Evolutionary conservation across 2,888 invertebrate genomes (phyloP).

Genomic region (Melinaea menophilus): DNA sequence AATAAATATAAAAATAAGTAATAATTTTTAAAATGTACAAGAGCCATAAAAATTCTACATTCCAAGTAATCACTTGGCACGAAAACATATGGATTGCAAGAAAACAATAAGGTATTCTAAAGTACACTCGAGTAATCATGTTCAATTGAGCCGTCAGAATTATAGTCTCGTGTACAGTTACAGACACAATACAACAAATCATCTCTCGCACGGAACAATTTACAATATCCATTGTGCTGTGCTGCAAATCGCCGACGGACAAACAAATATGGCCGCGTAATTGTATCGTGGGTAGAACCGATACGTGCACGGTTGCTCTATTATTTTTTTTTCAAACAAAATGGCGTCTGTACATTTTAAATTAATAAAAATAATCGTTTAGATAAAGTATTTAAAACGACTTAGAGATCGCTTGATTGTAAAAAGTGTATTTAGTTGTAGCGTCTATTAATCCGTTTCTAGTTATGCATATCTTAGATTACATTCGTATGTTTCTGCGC

Average conservation of each 20-base stretch:
- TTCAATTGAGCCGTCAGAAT: conserved; percentile 41
- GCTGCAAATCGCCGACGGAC: conserved; percentile 27
- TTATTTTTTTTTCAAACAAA: too few species aligned
- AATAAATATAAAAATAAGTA: conserved; percentile 44
- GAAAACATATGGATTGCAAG: conserved; percentile 1
- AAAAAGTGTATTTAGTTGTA: conserved; percentile 77
- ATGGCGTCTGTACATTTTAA: conserved; percentile 35
- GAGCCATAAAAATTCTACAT: conserved; percentile 1
- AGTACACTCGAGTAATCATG: conserved; percentile 38
- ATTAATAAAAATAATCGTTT: conserved; percentile 47
- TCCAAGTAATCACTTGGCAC: conserved; percentile 1
- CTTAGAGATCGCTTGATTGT: conserved; percentile 71
- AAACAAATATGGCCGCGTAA: conserved; percentile 24
- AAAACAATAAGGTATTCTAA: conserved; percentile 15
- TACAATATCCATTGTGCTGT: conserved; percentile 40
- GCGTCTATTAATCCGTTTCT: conserved; percentile 74
- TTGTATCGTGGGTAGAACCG: conserved; percentile 13
- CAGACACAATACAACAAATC: conserved; percentile 40
- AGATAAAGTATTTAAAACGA: conserved; percentile 63
- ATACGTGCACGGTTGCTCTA: conserved; percentile 9
- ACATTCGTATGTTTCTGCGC: conserved; percentile 43
- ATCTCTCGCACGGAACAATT: conserved; percentile 38
- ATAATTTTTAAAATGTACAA: conserved; percentile 23
- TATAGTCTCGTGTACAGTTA: conserved; percentile 38
- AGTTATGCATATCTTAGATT: conserved; percentile 76